These are phyloP conservation scores for Coregonus clupeaformis DNA, from an alignment of 2,113 vertebrate species.

Conservation along the genomic window DNA sequence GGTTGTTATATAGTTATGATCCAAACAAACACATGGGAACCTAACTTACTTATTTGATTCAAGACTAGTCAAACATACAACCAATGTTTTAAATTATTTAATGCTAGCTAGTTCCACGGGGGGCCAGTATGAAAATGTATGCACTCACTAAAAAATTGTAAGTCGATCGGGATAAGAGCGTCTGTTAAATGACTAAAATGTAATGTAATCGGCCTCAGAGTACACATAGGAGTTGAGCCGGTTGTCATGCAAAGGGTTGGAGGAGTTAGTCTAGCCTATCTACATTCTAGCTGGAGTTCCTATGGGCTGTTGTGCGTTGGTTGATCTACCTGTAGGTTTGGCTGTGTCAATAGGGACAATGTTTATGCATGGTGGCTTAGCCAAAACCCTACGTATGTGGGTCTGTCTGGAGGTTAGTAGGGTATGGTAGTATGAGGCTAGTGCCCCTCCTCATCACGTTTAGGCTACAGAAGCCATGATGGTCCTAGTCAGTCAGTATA, in stretches of 20 bases:
- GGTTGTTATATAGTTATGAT: too few relatives aligned
- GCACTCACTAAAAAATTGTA: too few relatives aligned
- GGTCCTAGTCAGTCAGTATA: background rate
- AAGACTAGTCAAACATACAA: background rate
- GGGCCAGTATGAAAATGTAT: too few relatives aligned
- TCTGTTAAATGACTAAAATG: too few relatives aligned
- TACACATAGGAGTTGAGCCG: background rate
- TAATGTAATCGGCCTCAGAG: background rate
- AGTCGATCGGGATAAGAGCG: too few relatives aligned
- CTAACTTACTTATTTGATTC: background rate
- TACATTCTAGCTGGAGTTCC: background rate
- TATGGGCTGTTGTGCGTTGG: slow-evolving; percentile 19
- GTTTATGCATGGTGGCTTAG: background rate
- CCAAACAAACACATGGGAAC: too few relatives aligned
- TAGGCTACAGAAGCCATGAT: too few relatives aligned
- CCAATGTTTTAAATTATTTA: background rate
- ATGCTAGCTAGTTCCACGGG: background rate
- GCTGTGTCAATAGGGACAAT: background rate
- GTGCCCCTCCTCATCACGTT: too few relatives aligned
- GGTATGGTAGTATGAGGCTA: background rate
- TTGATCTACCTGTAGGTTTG: slow-evolving; percentile 46
- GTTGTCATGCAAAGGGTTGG: background rate
- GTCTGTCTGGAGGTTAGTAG: background rate
- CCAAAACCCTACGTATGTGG: background rate
- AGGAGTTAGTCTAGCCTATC: too few relatives aligned